Percentiles rank a stretch among this genome's conserved stretches.
These are phyloP conservation scores for Scaptomyza flava DNA, from an alignment of 2,888 invertebrate genomes.

Conservation along the genomic window DNA sequence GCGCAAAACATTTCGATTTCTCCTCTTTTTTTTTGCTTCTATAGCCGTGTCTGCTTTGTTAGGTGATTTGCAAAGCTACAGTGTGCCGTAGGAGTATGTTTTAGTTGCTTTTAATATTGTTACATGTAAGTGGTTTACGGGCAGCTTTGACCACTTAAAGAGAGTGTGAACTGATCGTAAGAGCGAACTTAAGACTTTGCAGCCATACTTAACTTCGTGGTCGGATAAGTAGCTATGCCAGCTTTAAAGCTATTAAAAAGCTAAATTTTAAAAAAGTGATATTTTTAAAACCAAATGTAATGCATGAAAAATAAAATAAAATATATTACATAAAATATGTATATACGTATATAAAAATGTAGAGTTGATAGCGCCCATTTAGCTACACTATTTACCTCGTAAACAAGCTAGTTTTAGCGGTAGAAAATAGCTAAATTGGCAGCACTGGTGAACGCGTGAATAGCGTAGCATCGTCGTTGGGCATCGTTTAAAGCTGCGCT, in stretches of 20 bases:
- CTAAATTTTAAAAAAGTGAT: not conserved
- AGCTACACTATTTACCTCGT: not conserved
- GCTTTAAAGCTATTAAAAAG: conserved; percentile 1
- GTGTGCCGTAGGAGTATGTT: conserved; percentile 19
- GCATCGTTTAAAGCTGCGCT: conserved; percentile 57
- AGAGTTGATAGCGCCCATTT: not conserved
- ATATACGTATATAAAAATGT: not conserved
- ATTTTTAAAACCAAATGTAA: not conserved
- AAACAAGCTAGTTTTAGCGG: conserved; percentile 24
- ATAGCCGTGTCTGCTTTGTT: conserved; percentile 59
- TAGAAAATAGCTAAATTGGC: conserved; percentile 1
- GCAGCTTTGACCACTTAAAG: conserved; percentile 44
- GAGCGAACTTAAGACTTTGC: conserved; percentile 31
- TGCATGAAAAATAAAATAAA: not conserved
- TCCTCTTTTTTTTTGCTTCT: conserved; percentile 57
- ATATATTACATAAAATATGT: not conserved
- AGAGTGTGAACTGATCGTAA: conserved; percentile 32
- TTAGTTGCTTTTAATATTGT: conserved; percentile 21
- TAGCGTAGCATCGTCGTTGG: conserved; percentile 41
- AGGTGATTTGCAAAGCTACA: conserved; percentile 55
- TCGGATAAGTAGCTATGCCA: conserved; percentile 1
- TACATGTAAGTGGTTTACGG: conserved; percentile 43
- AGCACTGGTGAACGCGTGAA: conserved; percentile 18
- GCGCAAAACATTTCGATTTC: conserved; percentile 64
- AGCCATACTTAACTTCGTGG: conserved; percentile 14